Conservation (phyloP, 2,888 invertebrate species). For the Ellobium chinense region DNA sequence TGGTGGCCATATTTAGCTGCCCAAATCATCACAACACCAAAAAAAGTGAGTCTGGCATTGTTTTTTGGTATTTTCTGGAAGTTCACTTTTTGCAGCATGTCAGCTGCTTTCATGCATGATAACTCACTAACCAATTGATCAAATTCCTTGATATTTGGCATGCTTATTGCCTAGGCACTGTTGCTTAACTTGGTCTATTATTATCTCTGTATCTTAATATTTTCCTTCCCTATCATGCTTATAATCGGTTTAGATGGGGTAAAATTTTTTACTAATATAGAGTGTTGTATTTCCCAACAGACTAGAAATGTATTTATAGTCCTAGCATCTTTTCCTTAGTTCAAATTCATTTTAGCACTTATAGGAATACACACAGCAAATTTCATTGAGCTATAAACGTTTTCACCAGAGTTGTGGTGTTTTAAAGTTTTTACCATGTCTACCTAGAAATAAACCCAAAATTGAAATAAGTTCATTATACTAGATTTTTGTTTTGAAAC, state of each 20-base stretch:
- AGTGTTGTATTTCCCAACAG: background rate
- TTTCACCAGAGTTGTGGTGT: background rate
- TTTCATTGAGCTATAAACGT: background rate
- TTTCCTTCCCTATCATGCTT: background rate
- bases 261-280: background rate
- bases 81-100: background rate
- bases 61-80: background rate
- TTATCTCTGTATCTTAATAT: background rate
- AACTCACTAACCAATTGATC: constrained; percentile 10
- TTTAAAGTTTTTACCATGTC: background rate
- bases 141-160: background rate
- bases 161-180: background rate
- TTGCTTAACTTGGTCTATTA: background rate
- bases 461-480: background rate
- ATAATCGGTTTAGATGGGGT: background rate
- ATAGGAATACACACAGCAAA: background rate
- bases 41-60: background rate
- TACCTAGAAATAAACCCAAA: background rate
- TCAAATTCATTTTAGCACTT: background rate
- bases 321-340: constrained; percentile 4
- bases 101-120: constrained; percentile 11
- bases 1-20: background rate
- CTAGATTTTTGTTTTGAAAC: background rate
- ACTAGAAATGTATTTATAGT: background rate
- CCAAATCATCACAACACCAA: background rate